Conservation (phyloP, 2,113 vertebrate species). For the Crotalus tigris region DNA sequence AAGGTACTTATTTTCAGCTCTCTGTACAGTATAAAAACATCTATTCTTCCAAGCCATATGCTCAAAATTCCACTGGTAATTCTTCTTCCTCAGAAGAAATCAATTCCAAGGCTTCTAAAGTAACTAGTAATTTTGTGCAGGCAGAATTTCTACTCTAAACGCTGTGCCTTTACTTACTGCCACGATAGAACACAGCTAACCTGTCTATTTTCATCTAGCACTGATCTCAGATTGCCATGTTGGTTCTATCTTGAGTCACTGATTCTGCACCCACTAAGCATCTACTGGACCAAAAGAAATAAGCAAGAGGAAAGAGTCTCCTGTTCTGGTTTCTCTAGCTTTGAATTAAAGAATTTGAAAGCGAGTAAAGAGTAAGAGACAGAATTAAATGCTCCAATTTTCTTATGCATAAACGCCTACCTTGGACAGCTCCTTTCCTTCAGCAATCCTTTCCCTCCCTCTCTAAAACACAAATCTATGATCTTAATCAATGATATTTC, state of each 20-base stretch:
- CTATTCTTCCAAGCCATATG: neutral
- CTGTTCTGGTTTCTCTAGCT: neutral
- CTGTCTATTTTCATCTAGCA: neutral
- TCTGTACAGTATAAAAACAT: neutral
- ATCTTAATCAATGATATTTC: neutral
- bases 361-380: neutral
- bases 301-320: neutral
- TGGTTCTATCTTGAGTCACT: conserved; percentile 7
- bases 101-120: neutral
- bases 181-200: neutral
- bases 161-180: neutral
- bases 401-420: conserved; percentile 49
- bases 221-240: conserved; percentile 16
- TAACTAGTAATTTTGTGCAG: neutral
- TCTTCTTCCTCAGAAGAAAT: conserved; percentile 11
- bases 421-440: conserved; percentile 63
- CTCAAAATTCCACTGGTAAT: conserved; percentile 21
- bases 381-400: conserved; percentile 2
- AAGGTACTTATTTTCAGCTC: neutral
- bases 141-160: neutral
- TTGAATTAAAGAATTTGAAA: neutral
- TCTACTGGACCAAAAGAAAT: neutral
- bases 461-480: conserved; percentile 11
- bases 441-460: conserved; percentile 26
- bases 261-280: neutral